Evolutionary conservation across 1,140 invertebrate genomes (phyloP).

Genomic region (Drosophila kanapiae): DNA sequence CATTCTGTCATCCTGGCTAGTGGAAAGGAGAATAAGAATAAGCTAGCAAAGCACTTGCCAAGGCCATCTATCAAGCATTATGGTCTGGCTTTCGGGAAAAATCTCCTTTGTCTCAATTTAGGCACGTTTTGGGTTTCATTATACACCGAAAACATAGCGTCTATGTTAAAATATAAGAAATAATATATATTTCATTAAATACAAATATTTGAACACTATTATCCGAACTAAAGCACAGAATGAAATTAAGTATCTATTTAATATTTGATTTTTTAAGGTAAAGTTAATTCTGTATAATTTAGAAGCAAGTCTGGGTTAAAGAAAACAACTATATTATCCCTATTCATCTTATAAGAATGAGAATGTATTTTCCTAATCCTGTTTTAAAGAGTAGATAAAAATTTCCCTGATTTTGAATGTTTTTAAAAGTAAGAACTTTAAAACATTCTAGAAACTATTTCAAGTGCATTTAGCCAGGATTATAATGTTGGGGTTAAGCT

Average conservation of each 20-base stretch:
- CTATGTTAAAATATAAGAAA: not conserved
- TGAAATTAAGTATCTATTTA: too few relatives aligned
- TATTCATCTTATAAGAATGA: too few relatives aligned
- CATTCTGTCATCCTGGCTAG: conserved; percentile 26
- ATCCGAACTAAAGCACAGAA: too few relatives aligned
- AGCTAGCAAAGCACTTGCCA: conserved; percentile 28
- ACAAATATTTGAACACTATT: too few relatives aligned
- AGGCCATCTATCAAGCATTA: conserved; percentile 39
- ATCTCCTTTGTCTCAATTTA: conserved; percentile 37
- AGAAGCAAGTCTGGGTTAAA: not conserved
- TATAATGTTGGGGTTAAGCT: not conserved
- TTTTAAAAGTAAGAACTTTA: too few relatives aligned
- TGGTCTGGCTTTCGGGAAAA: conserved; percentile 16
- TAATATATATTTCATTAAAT: not conserved
- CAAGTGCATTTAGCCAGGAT: not conserved
- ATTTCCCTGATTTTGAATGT: too few relatives aligned
- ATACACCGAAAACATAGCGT: not conserved
- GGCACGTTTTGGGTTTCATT: conserved; percentile 22
- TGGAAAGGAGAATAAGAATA: conserved; percentile 9
- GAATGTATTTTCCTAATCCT: too few relatives aligned
- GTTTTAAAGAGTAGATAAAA: too few relatives aligned
- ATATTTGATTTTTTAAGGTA: too few relatives aligned
- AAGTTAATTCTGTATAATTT: not conserved
- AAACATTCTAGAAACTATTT: not conserved
- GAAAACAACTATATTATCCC: too few relatives aligned